These are phyloP conservation scores for Papilio aristodemus DNA, from an alignment of 1,140 invertebrate genomes.

Conservation along the genomic window DNA sequence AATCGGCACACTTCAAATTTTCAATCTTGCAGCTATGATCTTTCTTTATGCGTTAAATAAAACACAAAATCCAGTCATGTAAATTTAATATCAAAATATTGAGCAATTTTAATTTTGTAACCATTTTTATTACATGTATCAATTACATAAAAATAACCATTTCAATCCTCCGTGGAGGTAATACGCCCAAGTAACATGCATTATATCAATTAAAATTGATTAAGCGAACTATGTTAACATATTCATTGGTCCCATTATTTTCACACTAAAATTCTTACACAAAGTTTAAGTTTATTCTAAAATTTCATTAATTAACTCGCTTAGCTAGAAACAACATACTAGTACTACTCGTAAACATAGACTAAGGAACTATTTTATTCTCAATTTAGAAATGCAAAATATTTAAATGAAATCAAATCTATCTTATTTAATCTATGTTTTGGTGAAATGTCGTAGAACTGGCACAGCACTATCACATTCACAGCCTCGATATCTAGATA, in stretches of 20 bases:
- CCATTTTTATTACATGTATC: background rate
- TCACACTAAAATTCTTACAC: background rate
- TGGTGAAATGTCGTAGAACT: constrained; percentile 37
- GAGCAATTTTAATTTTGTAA: background rate
- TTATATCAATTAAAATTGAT: background rate
- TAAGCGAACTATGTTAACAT: background rate
- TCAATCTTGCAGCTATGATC: too few species aligned
- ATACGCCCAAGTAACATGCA: background rate
- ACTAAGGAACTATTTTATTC: background rate
- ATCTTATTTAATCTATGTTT: constrained; percentile 26
- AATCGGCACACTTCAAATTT: too few species aligned
- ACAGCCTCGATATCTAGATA: constrained; percentile 36
- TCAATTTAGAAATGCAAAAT: constrained; percentile 12
- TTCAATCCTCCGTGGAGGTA: background rate
- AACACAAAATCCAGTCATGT: background rate
- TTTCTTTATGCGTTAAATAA: background rate
- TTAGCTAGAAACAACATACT: background rate
- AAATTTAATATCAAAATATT: constrained; percentile 21
- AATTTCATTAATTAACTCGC: background rate
- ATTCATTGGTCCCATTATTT: background rate
- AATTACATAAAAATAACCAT: background rate
- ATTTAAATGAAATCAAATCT: constrained; percentile 12
- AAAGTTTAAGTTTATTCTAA: background rate
- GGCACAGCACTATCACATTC: constrained; percentile 42
- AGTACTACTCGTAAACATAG: background rate